Percentiles rank a stretch among this genome's conserved stretches.
These are phyloP conservation scores for Drosophila quinaria DNA, from an alignment of 2,888 invertebrate species.

Conservation along the genomic window DNA sequence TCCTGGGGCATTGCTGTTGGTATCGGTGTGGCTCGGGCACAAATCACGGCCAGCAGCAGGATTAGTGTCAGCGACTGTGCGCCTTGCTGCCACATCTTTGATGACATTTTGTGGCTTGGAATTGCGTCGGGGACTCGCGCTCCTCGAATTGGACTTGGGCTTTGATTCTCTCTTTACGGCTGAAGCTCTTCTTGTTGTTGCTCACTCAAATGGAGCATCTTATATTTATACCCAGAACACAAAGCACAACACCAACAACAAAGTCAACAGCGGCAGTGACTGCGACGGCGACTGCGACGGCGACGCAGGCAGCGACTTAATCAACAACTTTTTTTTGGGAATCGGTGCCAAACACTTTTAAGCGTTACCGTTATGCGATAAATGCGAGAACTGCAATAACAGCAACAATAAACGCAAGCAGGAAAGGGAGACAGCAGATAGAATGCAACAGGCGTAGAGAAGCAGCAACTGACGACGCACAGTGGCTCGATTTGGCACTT, in stretches of 20 bases:
- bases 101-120: constrained; percentile 60
- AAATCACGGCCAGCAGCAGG: constrained; percentile 56
- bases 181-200: constrained; percentile 36
- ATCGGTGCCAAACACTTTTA: constrained; percentile 20
- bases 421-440: background rate
- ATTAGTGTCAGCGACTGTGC: constrained; percentile 59
- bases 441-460: constrained; percentile 1
- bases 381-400: constrained; percentile 27
- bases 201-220: constrained; percentile 40
- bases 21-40: constrained; percentile 39
- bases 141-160: constrained; percentile 23
- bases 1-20: constrained; percentile 19
- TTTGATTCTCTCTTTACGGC: constrained; percentile 1
- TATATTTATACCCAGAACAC: constrained; percentile 64
- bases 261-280: background rate
- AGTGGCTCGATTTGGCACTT: too few species aligned
- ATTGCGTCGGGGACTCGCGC: constrained; percentile 44
- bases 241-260: background rate
- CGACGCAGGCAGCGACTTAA: constrained; percentile 43
- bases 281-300: background rate
- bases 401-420: constrained; percentile 1
- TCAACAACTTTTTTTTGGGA: constrained; percentile 30
- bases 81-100: constrained; percentile 49
- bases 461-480: too few species aligned
- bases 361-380: constrained; percentile 59